Base-by-base conservation (phyloP, 2,113 vertebrate genomes). In the Daubentonia madagascariensis region DNA sequence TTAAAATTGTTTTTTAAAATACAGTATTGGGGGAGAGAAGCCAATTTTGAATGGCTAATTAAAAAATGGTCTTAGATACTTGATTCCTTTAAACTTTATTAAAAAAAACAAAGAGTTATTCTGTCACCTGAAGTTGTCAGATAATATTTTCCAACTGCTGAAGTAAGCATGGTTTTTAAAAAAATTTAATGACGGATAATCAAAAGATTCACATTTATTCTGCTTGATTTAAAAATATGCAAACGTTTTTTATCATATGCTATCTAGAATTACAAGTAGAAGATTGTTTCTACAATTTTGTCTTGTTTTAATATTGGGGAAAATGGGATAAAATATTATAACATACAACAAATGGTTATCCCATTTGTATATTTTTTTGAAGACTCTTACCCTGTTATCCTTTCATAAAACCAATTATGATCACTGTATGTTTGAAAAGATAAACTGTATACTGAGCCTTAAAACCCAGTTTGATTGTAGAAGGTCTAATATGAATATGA, bases 1-100 rank as follows among this genome's bases (percentile, higher is more conserved):
- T 98, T 88, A 37, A 98, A 89, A 65, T 94, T 98, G 97, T 97
- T 98, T 98, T 96, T 97, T 91, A 97, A 8, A 94, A 83, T 22
- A 23, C 2, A 59, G 22, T 50, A 67, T 57, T 61, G 28, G 78
- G 48, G 54, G 67, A 97, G 73, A 96, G 80, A 86, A 97, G 85
- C 79, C 87, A 92, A 7, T 96, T 98, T 97, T 93, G 88, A 91
- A 87, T 61, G 54, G 35, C 92, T 92, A 76, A n/a, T 75, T 83
- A 59, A 78, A 97, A 97, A 98, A 67, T 96, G 75, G 76, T 78
- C 63, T 89, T 90, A 92, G 92, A 84, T 52, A 73, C 32, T 91
- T 67, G 10, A 89, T 95, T 88, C 57, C 78, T 97, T 97, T 85
- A 96, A 16, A 43, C 90, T 25, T 17, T 85, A 86, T 93, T 63